Evolutionary conservation across 2,888 invertebrate species (phyloP), one percentile per base, ranked within the genome.

Genomic region (Torymus auratus): DNA sequence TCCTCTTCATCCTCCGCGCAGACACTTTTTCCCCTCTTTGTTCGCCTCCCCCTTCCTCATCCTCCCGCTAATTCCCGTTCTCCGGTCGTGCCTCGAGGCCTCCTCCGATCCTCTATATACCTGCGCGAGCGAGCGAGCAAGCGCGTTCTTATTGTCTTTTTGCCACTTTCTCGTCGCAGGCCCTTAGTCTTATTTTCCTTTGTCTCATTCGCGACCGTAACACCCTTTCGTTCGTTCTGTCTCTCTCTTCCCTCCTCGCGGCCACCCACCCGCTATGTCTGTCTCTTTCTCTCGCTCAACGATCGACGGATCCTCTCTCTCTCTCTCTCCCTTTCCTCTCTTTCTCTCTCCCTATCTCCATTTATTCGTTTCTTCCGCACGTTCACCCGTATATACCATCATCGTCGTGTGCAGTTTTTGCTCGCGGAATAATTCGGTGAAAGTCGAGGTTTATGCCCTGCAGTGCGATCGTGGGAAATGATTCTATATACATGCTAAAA

Each of bases 121-220:
- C 28, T 28, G 28, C 28, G 28, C 28, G 3, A 28, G 28, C 28
- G 28, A 28, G 4, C 28, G 28, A 28, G 28, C 28, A 28, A 28
- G 28, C 28, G 28, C 28, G 28, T 78, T 72, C 68, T 78, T 53
- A 70, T 74, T 60, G 71, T 68, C 76, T 68, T 78, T 72, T 81
- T 75, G 20, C 70, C 78, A 80, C 72, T 64, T 77, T 69, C 69
- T 28, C 20, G 67, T 69, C 79, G n/a, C 58, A 70, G 70, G 78
- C 81, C 75, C 71, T 83, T 84, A 84, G 82, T 83, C 84, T 86
- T 84, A 83, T 84, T 85, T 85, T 83, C 84, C 85, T 87, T 87
- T 85, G 86, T 86, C 84, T 86, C 84, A 84, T 81, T 70, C 83
- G 82, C 82, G 80, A 82, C 53, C 53, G 73, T 86, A 86, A 83